Conservation (phyloP, 2,113 vertebrate species). For the Sapajus apella region DNA sequence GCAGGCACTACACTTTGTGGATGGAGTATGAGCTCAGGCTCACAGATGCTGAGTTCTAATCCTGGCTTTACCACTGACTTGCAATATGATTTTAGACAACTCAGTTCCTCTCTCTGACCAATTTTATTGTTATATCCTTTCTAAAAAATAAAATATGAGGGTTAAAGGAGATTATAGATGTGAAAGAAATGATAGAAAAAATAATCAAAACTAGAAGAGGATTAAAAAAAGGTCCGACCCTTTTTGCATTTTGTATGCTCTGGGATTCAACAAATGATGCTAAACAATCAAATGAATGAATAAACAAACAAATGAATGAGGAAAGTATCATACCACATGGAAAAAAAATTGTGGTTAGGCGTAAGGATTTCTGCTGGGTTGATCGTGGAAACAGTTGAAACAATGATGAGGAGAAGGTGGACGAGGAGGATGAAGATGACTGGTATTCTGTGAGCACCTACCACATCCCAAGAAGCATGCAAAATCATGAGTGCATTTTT, state of each 20-base stretch:
- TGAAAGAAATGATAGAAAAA: too few relatives aligned
- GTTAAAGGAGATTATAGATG: not conserved
- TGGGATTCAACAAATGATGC: too few relatives aligned
- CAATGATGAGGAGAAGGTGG: fast-evolving
- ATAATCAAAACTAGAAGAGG: too few relatives aligned
- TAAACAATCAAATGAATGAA: too few relatives aligned
- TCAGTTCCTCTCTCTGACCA: not conserved
- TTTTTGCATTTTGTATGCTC: too few relatives aligned
- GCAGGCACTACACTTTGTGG: not conserved
- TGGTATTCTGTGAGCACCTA: not conserved
- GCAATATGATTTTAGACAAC: not conserved
- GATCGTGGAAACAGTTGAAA: not conserved
- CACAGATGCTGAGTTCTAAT: not conserved
- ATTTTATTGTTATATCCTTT: not conserved
- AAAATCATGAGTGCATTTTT: not conserved
- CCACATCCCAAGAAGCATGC: fast-evolving
- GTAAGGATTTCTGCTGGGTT: not conserved
- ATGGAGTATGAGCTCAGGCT: not conserved
- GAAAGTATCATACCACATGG: too few relatives aligned
- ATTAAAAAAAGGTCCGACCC: too few relatives aligned
- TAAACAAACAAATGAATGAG: too few relatives aligned
- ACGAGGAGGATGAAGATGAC: not conserved
- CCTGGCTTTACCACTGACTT: not conserved
- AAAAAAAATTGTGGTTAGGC: not conserved
- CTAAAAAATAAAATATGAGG: not conserved